phyloP scores from a whole-genome alignment of 2,797 vertebrate species.

The Pseudochromis fuscus region DNA sequence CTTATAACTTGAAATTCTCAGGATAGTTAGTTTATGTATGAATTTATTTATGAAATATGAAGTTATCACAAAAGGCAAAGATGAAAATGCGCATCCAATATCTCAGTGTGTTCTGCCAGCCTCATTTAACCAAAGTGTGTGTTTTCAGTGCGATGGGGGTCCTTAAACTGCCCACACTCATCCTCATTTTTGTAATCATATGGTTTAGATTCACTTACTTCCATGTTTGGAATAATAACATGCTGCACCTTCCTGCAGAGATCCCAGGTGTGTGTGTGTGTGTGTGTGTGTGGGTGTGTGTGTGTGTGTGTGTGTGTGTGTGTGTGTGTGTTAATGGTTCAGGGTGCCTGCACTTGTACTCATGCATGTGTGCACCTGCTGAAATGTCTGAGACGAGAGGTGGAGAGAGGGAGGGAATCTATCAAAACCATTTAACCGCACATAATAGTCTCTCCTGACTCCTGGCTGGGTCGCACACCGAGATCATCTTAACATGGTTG shows the following conservation, averaged over 20 bases:
- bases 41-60: slow-evolving; percentile 3
- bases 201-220: slow-evolving; percentile 40
- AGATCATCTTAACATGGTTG: slow-evolving; percentile 54
- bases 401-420: slow-evolving; percentile 47
- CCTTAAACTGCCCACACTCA: neutral
- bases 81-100: neutral
- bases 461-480: slow-evolving; percentile 39
- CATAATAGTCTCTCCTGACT: slow-evolving; percentile 50
- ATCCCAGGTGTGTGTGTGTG: slow-evolving; percentile 17
- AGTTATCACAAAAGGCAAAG: neutral
- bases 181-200: slow-evolving; percentile 36
- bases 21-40: slow-evolving; percentile 11
- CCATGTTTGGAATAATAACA: slow-evolving; percentile 54
- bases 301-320: slow-evolving; percentile 17
- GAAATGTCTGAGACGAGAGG: slow-evolving; percentile 38
- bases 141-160: neutral
- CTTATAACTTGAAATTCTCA: slow-evolving; percentile 18
- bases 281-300: neutral
- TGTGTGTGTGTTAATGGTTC: slow-evolving; percentile 23
- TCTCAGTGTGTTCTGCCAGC: neutral
- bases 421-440: slow-evolving; percentile 61
- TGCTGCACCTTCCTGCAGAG: slow-evolving; percentile 13
- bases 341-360: slow-evolving; percentile 22
- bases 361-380: slow-evolving; percentile 59
- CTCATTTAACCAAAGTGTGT: neutral